Conservation (phyloP, 92 coral and sea anemone genomes). For the Umimayanthus kanabou region DNA sequence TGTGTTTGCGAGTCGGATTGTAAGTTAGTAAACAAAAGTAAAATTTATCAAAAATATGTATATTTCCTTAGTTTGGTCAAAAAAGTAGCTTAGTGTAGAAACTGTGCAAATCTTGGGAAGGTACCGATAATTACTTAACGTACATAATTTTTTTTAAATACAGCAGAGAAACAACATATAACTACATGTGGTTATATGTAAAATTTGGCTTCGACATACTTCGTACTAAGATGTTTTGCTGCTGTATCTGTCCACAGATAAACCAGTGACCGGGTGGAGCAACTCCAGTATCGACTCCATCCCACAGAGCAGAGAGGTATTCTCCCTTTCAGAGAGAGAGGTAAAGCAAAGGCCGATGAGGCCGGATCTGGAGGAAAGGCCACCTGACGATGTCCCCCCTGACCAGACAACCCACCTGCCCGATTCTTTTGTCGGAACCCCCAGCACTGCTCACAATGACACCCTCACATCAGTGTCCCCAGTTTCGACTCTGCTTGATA, state of each 20-base stretch:
- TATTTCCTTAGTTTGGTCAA: too few relatives aligned
- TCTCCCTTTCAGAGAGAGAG: conserved; percentile 9
- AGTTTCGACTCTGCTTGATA: conserved; percentile 16
- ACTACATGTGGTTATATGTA: background rate
- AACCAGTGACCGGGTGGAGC: conserved; percentile 5
- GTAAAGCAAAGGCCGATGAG: conserved; percentile 4
- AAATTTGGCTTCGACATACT: background rate
- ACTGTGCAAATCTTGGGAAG: too few relatives aligned
- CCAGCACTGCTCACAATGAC: conserved; percentile 16
- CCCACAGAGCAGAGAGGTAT: background rate
- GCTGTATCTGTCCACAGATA: background rate
- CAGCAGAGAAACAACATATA: too few relatives aligned
- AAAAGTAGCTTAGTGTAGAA: too few relatives aligned
- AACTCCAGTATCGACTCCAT: conserved; percentile 25
- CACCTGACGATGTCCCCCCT: background rate
- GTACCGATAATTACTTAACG: too few relatives aligned
- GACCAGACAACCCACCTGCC: background rate
- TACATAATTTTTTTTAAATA: too few relatives aligned
- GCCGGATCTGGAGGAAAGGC: conserved; percentile 10
- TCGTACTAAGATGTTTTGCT: background rate
- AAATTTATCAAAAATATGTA: too few relatives aligned
- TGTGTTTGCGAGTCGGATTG: background rate
- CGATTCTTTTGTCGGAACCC: conserved; percentile 8
- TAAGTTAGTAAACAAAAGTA: too few relatives aligned
- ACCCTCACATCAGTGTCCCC: conserved; percentile 26